These are phyloP conservation scores for Pomacea canaliculata DNA, from an alignment of 2,888 invertebrate genomes.

Conservation along the genomic window DNA sequence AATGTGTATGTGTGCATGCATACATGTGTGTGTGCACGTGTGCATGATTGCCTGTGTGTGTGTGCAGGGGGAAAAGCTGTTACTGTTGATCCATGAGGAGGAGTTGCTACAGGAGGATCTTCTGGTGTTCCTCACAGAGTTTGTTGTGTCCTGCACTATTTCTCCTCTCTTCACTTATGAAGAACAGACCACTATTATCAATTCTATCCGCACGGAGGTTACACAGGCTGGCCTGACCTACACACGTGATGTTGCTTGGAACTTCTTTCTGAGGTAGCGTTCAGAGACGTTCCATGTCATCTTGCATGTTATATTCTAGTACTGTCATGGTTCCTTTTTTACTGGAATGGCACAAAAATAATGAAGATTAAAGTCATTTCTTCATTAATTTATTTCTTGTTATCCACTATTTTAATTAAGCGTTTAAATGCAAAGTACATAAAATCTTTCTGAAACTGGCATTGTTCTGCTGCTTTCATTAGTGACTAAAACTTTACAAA, in stretches of 20 bases:
- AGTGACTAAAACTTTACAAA: no score
- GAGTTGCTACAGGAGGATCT: slow-evolving; percentile 66
- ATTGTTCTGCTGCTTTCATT: no score
- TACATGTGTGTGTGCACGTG: not conserved
- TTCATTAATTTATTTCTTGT: no score
- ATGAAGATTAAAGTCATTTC: no score
- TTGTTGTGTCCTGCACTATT: slow-evolving; percentile 65
- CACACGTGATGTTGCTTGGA: slow-evolving; percentile 69
- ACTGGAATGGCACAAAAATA: no score
- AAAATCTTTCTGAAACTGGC: no score
- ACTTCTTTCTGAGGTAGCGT: slow-evolving; percentile 67
- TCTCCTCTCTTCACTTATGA: slow-evolving; percentile 67
- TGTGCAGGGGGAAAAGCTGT: slow-evolving; percentile 64
- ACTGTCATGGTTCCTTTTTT: no score
- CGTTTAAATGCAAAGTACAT: no score
- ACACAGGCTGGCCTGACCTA: slow-evolving; percentile 68
- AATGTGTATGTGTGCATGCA: not conserved
- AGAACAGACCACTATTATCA: slow-evolving; percentile 69
- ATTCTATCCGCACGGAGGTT: slow-evolving; percentile 69
- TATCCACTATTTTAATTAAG: no score
- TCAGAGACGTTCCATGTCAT: not conserved
- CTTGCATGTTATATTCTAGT: not conserved
- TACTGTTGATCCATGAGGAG: slow-evolving; percentile 65
- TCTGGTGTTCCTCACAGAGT: slow-evolving; percentile 67
- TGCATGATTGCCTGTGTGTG: not conserved